Conservation (phyloP, 1,140 invertebrate species). For the Dendrolimus kikuchii region DNA sequence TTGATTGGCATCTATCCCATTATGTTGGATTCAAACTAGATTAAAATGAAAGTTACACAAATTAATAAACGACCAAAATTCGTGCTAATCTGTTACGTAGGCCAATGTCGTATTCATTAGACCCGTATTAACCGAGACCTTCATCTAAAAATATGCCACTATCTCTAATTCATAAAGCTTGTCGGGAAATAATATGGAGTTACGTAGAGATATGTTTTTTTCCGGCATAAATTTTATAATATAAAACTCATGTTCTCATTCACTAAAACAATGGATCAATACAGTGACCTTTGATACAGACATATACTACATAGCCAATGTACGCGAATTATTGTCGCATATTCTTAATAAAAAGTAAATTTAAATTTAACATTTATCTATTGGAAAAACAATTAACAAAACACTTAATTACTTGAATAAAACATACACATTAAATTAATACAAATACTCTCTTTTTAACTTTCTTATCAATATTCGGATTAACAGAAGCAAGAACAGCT, state of each 20-base stretch:
- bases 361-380: no score
- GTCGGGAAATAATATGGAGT: conserved; percentile 3
- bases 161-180: conserved; percentile 13
- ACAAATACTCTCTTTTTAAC: no score
- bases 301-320: neutral
- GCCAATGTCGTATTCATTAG: conserved; percentile 47
- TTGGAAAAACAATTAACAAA: no score
- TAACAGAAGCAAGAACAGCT: no score
- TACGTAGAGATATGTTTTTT: conserved; percentile 6
- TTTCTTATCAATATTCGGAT: no score
- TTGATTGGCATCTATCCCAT: conserved; percentile 11
- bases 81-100: conserved; percentile 4
- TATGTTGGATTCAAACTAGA: conserved; percentile 1
- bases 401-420: no score
- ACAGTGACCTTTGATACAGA: conserved; percentile 30
- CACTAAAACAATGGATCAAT: conserved; percentile 14
- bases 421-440: no score
- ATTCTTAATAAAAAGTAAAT: no score
- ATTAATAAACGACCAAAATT: neutral
- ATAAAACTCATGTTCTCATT: conserved; percentile 7
- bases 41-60: neutral
- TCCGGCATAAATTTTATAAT: neutral
- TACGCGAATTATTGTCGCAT: no score
- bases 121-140: conserved; percentile 41
- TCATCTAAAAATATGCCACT: conserved; percentile 53